Evolutionary conservation across 2,113 vertebrate species (phyloP), one percentile per base, ranked within the genome.

Genomic region (Lonchura striata): DNA sequence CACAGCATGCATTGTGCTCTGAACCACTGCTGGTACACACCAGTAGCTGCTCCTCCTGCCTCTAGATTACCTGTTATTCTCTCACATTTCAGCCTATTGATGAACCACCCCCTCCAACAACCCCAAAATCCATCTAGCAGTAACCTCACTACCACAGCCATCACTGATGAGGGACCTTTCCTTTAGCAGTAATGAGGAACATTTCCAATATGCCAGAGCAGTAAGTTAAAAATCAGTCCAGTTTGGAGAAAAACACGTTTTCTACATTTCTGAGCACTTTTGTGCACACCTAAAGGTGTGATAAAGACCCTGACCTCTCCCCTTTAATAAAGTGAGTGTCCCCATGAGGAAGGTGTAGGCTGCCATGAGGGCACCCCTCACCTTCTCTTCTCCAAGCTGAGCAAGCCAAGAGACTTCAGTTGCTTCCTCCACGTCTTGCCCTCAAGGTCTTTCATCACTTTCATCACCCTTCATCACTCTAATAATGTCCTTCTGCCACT

Each of bases 1-100:
- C 8, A 15, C 11, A 1, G 3, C 0, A 0, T 21, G 15, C 18
- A 57, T 1, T 37, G 42, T 35, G 54, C 22, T 37, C 61, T 7
- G 6, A 69, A 42, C 30, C n/a, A 33, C 18, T 30, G 37, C 61
- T 74, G 57, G 41, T n/a, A 46, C 15, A 9, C 37, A 57, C 27
- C 52, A 59, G 19, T 6, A 54, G 46, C 69, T 41, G 10, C 28
- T 81, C 31, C 39, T 81, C 42, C 28, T 12, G 11, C 28, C 28
- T 64, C 28, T 9, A 15, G 31, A 35, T 42, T 35, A 63, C 21
- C 24, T 53, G 24, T 15, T 56, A 33, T 18, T 68, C 70, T 56
- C 54, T 44, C 30, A 35, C 46, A 52, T 27, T 70, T 63, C 52
- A 74, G 28, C 17, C 20, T 81, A 22, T 21, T 5, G 35, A 70